Evolutionary conservation across 37 sponge, comb jelly and placozoan genomes (phyloP), one percentile per base, ranked within the genome.

Genomic region (Chondrilla cf. caribensis): DNA sequence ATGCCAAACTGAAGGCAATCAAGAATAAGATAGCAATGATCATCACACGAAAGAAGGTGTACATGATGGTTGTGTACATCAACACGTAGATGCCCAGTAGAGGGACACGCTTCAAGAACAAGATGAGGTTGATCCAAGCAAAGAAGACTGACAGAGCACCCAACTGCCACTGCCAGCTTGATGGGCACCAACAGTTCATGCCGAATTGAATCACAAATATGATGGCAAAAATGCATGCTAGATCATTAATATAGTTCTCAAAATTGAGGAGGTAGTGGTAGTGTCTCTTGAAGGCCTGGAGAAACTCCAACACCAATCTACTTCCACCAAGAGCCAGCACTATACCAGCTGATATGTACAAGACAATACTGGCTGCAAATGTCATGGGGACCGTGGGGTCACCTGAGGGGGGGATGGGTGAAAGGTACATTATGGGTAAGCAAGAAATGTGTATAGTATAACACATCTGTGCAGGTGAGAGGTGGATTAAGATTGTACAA

Each of bases 51-150:
- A 83, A 51, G 81, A 96, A 99, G 21, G 93, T 99, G 75, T 84
- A 85, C 77, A 94, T 84, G 9, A 99, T 92, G 83, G 94, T 81
- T 37, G 90, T 75, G 58, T 94, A 99, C 99, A 99, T 99, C 22
- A 99, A 83, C 0, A 99, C 87, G 87, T 94, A 99, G 75, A 99
- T 96, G 1, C 94, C 92, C 15, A 92, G 85, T 11, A 91, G 79
- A n/a, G 97, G 93, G 22, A 93, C 58, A 72, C 89, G 87, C 25
- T 89, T 80, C 26, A 92, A 43, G 83, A 90, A 90, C 59, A 97
- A 65, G 35, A 94, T 79, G 78, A 97, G 82, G 65, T 90, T 70
- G n/a, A 94, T 87, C 99, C 99, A 99, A 22, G 89, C 83, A 7
- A 94, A 80, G 58, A 96, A 92, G 22, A 99, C 79, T 8, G 89